Conservation (phyloP, 2,113 vertebrate genomes). For the Capricornis sumatraensis region DNA sequence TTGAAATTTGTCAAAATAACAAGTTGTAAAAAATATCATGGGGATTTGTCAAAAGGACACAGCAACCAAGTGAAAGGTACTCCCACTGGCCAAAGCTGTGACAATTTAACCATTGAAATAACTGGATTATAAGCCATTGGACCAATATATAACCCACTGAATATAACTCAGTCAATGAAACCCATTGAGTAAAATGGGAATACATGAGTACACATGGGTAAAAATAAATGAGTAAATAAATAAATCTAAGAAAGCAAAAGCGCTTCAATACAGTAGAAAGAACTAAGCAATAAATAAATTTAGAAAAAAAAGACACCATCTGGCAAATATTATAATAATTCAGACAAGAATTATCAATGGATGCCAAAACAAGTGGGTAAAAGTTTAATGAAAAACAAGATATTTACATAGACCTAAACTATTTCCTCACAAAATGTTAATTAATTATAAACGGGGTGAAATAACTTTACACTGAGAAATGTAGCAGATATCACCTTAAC, state of each 20-base stretch:
- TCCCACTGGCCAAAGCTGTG: neutral
- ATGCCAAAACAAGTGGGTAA: neutral
- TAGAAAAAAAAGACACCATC: conserved; percentile 23
- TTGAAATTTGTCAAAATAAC: neutral
- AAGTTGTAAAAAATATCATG: neutral
- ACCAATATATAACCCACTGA: neutral
- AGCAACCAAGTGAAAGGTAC: neutral
- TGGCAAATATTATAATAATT: conserved; percentile 47
- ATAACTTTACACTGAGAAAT: neutral
- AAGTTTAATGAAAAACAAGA: conserved; percentile 11
- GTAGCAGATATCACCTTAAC: neutral
- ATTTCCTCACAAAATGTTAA: neutral
- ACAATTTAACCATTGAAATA: neutral
- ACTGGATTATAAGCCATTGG: neutral
- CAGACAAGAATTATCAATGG: conserved; percentile 38
- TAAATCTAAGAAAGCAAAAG: conserved; percentile 6
- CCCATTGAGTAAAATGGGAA: neutral
- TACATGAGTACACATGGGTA: neutral
- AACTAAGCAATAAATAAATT: neutral
- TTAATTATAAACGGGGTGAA: neutral
- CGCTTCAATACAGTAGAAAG: neutral
- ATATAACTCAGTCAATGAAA: neutral
- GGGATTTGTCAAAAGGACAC: neutral
- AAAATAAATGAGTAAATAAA: conserved; percentile 28
- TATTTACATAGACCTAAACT: neutral